Percentiles rank a stretch among this genome's conserved stretches.
Conservation (phyloP, 2,113 vertebrate genomes). For the Embiotoca jacksoni region DNA sequence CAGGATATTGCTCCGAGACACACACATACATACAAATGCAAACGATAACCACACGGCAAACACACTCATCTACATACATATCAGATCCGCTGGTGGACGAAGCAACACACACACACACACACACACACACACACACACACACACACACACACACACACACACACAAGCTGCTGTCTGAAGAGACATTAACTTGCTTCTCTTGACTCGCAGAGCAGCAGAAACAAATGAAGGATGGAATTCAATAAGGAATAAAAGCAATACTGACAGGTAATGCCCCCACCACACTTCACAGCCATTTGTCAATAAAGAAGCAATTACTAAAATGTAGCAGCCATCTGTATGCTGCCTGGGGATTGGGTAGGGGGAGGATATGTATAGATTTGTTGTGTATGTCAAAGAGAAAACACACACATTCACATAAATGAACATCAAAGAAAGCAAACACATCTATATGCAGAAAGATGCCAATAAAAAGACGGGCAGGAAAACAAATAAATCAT, state of each 20-base stretch:
- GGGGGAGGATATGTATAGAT: slow-evolving; percentile 34
- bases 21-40: no score
- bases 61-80: no score
- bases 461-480: background rate
- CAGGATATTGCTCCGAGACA: no score
- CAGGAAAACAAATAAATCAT: background rate
- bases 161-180: background rate
- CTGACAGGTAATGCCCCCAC: slow-evolving; percentile 54
- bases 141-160: background rate
- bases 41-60: no score
- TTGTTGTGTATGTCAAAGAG: slow-evolving; percentile 21
- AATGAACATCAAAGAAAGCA: slow-evolving; percentile 9
- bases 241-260: slow-evolving; percentile 60
- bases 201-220: slow-evolving; percentile 1
- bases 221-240: slow-evolving; percentile 55
- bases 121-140: no score
- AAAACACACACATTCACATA: slow-evolving; percentile 23
- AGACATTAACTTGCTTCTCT: slow-evolving; percentile 8
- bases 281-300: slow-evolving; percentile 50
- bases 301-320: slow-evolving; percentile 68
- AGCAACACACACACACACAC: no score
- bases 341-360: slow-evolving; percentile 12
- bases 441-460: slow-evolving; percentile 30
- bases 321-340: slow-evolving; percentile 61
- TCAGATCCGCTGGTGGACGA: no score